Evolutionary conservation across 1,140 invertebrate genomes (phyloP), one percentile per base, ranked within the genome.

Genomic region (Ericerus pela): DNA sequence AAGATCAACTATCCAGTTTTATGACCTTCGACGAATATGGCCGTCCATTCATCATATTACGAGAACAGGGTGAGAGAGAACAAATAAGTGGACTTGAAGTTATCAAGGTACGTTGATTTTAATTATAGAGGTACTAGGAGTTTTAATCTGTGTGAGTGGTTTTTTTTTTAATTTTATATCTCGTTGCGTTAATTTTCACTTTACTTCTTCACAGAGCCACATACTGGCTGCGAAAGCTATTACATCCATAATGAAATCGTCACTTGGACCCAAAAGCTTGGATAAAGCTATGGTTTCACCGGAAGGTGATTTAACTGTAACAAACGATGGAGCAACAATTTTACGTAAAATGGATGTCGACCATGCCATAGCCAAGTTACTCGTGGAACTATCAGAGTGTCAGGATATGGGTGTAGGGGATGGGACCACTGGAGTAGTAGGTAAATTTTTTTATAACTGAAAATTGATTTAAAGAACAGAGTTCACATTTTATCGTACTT

Each of bases 241-340:
- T 12, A 33, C 51, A 10, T 30, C 27, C 5, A 30, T 53, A 18
- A 33, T 53, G 27, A 30, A 29, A n/a, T 29, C 51, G n/a, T 53
- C 51, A 3, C 18, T 53, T 10, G 51, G 51, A 6, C 51, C 51
- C 12, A 29, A 53, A 33, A 33, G 51, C 20, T n/a, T 53, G 2
- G 51, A 53, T 29, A 53, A 53, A 38, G 24, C 41, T 47, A 47
- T 47, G 41, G 2, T 47, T 2, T 47, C 41, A 10, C 41, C 41
- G 22, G 41, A 47, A 14, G 51, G 51, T 24, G 51, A 53, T 53
- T 29, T 53, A 30, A 53, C 18, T 12, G 51, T 53, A 24, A 53
- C 51, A 8, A 53, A 53, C 51, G 51, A 53, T 29, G 51, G 51
- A 14, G 51, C 27, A 5, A 53, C 51, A 2, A 53, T 53, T 53